These are phyloP conservation scores for Protaetia brevitarsis DNA, from an alignment of 1,140 invertebrate species.

Conservation along the genomic window DNA sequence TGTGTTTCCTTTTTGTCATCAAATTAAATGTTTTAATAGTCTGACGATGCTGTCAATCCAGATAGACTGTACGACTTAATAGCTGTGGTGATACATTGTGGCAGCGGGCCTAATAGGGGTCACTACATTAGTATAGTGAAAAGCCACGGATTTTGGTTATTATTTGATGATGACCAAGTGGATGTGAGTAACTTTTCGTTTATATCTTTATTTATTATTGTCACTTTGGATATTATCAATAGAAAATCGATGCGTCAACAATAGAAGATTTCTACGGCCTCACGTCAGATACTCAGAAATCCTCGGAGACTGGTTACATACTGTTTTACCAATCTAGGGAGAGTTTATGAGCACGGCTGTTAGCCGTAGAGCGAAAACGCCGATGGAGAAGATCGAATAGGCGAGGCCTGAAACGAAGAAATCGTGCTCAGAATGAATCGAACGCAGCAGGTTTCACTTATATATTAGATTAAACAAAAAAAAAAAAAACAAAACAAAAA, in stretches of 20 bases:
- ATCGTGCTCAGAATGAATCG: neutral
- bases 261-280: slow-evolving; percentile 99
- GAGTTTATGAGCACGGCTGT: slow-evolving; percentile 45
- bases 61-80: slow-evolving; percentile 97
- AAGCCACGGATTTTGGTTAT: slow-evolving; percentile 97
- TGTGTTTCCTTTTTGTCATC: neutral
- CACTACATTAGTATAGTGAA: slow-evolving; percentile 99
- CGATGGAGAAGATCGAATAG: neutral
- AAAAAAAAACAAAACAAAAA: neutral
- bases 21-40: slow-evolving; percentile 58
- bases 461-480: slow-evolving; percentile 17
- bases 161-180: slow-evolving; percentile 99
- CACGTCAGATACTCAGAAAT: slow-evolving; percentile 97
- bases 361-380: neutral
- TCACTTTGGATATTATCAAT: slow-evolving; percentile 46
- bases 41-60: slow-evolving; percentile 95
- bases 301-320: slow-evolving; percentile 98
- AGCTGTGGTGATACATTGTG: slow-evolving; percentile 98
- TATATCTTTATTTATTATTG: neutral
- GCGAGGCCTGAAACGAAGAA: slow-evolving; percentile 24
- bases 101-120: slow-evolving; percentile 96
- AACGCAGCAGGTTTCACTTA: slow-evolving; percentile 20
- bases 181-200: slow-evolving; percentile 79
- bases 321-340: slow-evolving; percentile 98
- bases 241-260: slow-evolving; percentile 98